Percentiles rank a stretch among this genome's conserved stretches.
phyloP scores from a whole-genome alignment of 2,888 invertebrate species.

The Apamea anceps region DNA sequence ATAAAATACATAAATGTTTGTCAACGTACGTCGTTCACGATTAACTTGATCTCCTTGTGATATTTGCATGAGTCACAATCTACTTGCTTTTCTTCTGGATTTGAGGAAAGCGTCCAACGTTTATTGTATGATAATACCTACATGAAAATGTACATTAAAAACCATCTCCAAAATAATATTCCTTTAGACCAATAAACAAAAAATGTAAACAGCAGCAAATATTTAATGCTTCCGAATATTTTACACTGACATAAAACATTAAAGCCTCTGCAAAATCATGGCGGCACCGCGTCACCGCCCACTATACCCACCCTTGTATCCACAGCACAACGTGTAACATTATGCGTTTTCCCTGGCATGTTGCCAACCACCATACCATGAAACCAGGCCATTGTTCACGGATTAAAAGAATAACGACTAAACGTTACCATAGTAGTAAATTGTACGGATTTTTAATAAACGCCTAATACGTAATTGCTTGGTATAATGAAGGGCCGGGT shows the following conservation, averaged over 20 bases:
- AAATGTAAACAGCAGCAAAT: neutral
- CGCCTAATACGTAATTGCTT: conserved; percentile 17
- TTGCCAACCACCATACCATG: conserved; percentile 64
- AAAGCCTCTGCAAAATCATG: conserved; percentile 45
- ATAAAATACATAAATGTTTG: neutral
- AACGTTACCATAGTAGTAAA: conserved; percentile 45
- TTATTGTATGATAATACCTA: neutral
- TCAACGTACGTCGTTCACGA: neutral
- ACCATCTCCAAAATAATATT: neutral
- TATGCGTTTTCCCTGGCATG: conserved; percentile 71
- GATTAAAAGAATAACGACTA: conserved; percentile 63
- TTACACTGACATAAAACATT: conserved; percentile 34
- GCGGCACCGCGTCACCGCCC: conserved; percentile 33
- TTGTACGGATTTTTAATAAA: conserved; percentile 42
- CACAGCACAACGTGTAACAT: conserved; percentile 52
- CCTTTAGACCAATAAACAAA: neutral
- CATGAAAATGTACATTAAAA: neutral
- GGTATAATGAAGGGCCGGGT: neutral
- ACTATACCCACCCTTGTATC: conserved; percentile 50
- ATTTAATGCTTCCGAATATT: neutral
- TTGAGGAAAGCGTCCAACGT: neutral
- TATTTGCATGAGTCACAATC: neutral
- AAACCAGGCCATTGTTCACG: conserved; percentile 68
- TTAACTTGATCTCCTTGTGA: neutral
- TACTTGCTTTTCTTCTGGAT: neutral